phyloP scores from a whole-genome alignment of 2,113 vertebrate species.

The Rhinoderma darwinii region DNA sequence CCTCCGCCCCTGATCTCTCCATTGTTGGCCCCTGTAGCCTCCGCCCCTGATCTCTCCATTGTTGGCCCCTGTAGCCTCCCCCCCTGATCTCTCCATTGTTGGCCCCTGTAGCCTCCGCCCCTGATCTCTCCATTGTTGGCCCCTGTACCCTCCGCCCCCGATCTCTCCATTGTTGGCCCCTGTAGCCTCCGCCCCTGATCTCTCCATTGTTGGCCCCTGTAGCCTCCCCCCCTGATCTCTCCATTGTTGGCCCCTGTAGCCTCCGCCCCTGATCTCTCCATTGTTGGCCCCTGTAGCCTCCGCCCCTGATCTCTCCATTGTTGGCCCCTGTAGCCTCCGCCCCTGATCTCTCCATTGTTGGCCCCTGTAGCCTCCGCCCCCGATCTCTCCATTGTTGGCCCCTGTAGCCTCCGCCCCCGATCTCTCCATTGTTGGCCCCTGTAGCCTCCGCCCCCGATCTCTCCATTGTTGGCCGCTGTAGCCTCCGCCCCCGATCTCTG shows the following conservation, averaged over 20 bases:
- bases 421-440: not conserved
- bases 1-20: no score
- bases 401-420: not conserved
- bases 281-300: no score
- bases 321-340: no score
- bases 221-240: no score
- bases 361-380: not conserved
- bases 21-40: not conserved
- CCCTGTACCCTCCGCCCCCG: not conserved
- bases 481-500: not conserved
- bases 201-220: no score
- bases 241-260: no score
- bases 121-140: not conserved
- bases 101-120: not conserved
- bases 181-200: no score
- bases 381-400: no score
- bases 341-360: not conserved
- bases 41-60: not conserved
- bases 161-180: not conserved
- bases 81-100: not conserved
- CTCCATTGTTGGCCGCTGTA: no score
- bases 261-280: no score
- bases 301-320: no score
- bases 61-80: no score
- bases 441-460: not conserved